Evolutionary conservation across 2,797 vertebrate genomes (phyloP), one percentile per base, ranked within the genome.

Genomic region (Onychomys torridus): DNA sequence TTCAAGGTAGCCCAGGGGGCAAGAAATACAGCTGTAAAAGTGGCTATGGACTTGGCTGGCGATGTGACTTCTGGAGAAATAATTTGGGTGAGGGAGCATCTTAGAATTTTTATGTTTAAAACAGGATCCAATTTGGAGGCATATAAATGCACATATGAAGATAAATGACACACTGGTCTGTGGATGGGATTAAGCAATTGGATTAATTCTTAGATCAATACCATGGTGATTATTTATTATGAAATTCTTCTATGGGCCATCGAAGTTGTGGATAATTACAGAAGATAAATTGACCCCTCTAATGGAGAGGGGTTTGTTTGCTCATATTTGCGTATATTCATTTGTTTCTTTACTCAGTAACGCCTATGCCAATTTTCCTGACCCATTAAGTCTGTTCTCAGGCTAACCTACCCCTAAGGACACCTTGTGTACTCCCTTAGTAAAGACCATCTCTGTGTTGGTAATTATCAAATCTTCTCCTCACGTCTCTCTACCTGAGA

Each of bases 401-500:
- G 19, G 59, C 37, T 77, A 2, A 81, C 12, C 21, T 67, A 29
- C 14, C 49, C 13, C 1, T 19, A 9, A 37, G 1, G 4, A 1
- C 17, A 3, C 32, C 27, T 34, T 4, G 0, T 2, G 8, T 7
- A 13, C 37, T 2, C 4, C n/a, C 6, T 21, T 67, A 25, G 49
- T 43, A 21, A 67, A 49, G 40, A 16, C 14, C 25, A 5, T 61
- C 14, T 29, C 0, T 32, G 17, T 23, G 17, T 46, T 37, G 52
- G 57, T 40, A n/a, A 27, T n/a, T 17, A 10, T 52, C 17, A 25
- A 40, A 19, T 13, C 16, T n/a, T 73, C 40, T 27, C 63, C 57
- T 87, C 0, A 0, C 11, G 34, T 55, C 23, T 7, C 40, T 6
- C 21, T 40, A 3, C 25, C 2, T 23, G 16, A 3, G 49, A 57